Evolutionary conservation across 2,113 vertebrate species (phyloP).

Genomic region (Smithornis capensis): DNA sequence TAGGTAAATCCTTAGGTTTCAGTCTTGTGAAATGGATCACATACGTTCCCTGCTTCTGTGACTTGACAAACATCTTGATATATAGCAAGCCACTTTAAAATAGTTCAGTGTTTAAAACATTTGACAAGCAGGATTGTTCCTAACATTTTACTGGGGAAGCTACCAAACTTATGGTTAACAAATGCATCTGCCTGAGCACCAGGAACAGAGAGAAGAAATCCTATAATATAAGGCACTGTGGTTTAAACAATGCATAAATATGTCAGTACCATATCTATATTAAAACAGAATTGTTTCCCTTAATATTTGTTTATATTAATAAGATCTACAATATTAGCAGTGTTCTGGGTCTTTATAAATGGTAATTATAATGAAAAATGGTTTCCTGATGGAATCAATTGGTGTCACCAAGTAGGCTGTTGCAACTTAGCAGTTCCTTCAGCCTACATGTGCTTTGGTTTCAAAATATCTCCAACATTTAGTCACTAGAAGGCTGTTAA

Average conservation of each 20-base stretch:
- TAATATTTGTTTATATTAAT: not conserved
- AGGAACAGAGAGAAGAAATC: not conserved
- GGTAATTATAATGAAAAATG: not conserved
- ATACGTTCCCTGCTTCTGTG: conserved; percentile 44
- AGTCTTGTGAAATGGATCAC: conserved; percentile 65
- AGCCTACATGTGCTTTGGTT: not conserved
- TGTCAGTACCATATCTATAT: not conserved
- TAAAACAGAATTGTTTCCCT: not conserved
- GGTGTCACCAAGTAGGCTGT: not conserved
- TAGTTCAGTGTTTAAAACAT: conserved; percentile 1
- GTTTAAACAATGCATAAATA: not conserved
- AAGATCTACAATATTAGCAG: not conserved
- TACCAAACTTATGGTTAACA: not conserved
- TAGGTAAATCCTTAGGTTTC: conserved; percentile 62
- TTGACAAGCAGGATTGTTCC: not conserved
- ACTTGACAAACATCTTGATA: not conserved
- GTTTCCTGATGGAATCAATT: not conserved
- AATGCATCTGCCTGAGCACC: not conserved
- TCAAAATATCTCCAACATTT: not conserved
- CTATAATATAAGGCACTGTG: not conserved
- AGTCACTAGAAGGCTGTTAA: not conserved
- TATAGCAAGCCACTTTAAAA: not conserved
- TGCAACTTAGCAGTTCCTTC: not conserved
- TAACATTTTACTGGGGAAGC: not conserved
- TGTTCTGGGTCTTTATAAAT: not conserved